A percentile compares a stretch with the other conserved stretches of the same genome.
Evolutionary conservation across 64 coral and sea anemone genomes (phyloP).

Genomic region (Anthopleura sola): DNA sequence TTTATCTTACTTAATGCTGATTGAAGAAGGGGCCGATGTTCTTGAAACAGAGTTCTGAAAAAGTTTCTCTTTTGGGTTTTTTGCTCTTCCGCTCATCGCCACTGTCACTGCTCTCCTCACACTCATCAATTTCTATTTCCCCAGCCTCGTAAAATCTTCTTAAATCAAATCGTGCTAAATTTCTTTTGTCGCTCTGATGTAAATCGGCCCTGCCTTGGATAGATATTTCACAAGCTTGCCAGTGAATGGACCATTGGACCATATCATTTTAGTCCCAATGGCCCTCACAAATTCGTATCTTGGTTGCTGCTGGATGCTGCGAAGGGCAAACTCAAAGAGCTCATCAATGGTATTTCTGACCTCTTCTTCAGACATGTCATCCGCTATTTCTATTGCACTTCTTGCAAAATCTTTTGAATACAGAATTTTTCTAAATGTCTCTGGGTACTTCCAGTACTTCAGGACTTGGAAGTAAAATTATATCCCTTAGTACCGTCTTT

Average conservation of each 20-base stretch:
- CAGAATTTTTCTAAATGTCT: constrained; percentile 33
- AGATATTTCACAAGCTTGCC: constrained; percentile 44
- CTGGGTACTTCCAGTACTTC: constrained; percentile 44
- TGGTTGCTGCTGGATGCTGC: background rate
- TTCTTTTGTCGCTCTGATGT: constrained; percentile 38
- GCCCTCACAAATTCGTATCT: constrained; percentile 33
- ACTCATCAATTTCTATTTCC: background rate
- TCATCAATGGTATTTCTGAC: constrained; percentile 31
- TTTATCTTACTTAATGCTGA: background rate
- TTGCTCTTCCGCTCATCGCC: background rate
- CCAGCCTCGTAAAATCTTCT: background rate
- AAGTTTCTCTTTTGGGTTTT: background rate
- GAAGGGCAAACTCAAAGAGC: background rate
- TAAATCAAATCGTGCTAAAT: background rate
- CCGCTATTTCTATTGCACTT: constrained; percentile 22
- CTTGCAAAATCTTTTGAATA: constrained; percentile 44
- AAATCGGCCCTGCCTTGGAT: constrained; percentile 41
- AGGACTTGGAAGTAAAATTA: constrained; percentile 33
- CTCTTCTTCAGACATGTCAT: constrained; percentile 50
- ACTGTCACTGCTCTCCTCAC: too few species aligned
- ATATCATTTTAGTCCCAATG: constrained; percentile 24
- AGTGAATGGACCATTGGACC: constrained; percentile 17
- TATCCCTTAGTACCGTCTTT: constrained; percentile 46
- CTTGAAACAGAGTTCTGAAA: background rate
- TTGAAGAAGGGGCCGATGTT: background rate